A percentile compares a stretch with the other conserved stretches of the same genome.
phyloP scores from a whole-genome alignment of 2,797 vertebrate genomes.

The Acestrorhynchus altus region DNA sequence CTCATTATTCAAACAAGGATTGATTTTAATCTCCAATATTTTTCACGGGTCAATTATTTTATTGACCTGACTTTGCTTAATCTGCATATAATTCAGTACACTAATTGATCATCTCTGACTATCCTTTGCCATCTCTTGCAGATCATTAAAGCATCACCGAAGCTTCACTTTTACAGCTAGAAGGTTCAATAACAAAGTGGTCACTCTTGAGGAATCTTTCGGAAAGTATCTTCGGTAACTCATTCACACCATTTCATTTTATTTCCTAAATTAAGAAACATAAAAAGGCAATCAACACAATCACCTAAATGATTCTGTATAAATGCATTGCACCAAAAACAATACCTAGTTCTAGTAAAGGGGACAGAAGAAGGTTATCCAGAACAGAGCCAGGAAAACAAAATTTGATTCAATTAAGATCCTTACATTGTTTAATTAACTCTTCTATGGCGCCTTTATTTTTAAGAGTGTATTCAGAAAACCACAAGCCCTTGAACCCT shows the following conservation, averaged over 20 bases:
- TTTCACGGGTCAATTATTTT: conserved; percentile 8
- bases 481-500: conserved; percentile 2
- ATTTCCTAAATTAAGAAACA: too few species aligned
- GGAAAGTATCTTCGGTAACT: too few species aligned
- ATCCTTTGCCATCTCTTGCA: not conserved
- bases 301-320: too few species aligned
- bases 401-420: too few species aligned
- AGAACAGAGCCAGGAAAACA: too few species aligned
- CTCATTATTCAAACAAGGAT: not conserved
- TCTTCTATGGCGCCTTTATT: not conserved
- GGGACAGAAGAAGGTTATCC: too few species aligned
- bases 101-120: not conserved
- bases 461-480: not conserved
- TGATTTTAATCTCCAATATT: conserved; percentile 3
- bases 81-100: conserved; percentile 6
- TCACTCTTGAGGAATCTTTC: not conserved
- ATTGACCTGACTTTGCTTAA: not conserved
- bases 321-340: too few species aligned
- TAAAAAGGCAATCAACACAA: too few species aligned
- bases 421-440: too few species aligned
- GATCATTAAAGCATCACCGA: not conserved
- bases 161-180: not conserved
- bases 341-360: too few species aligned
- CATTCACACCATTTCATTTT: too few species aligned
- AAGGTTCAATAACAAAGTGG: not conserved